Conservation (phyloP, 2,888 invertebrate species). For the Lucinisca nassula region DNA sequence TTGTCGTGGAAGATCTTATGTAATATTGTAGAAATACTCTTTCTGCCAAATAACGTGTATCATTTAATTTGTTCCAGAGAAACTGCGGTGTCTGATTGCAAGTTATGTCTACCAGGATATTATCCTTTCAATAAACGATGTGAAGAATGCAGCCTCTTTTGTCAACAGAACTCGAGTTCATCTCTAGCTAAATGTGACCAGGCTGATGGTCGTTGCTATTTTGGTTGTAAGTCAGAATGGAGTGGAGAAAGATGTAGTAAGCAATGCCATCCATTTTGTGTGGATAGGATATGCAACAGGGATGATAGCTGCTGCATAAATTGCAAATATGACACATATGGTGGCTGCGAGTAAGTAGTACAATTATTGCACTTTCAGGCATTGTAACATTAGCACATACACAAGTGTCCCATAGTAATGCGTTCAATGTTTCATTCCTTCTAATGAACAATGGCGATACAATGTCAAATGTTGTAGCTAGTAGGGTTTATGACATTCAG, state of each 20-base stretch:
- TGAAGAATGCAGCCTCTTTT: not conserved
- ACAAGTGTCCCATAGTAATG: too few species aligned
- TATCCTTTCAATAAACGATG: not conserved
- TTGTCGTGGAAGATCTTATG: too few species aligned
- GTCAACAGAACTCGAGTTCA: not conserved
- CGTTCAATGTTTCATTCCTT: too few species aligned
- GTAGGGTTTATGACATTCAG: too few species aligned
- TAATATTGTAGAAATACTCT: too few species aligned
- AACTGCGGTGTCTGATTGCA: too few species aligned
- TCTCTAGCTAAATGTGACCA: not conserved
- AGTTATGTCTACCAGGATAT: not conserved
- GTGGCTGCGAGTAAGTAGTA: not conserved
- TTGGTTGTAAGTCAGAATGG: not conserved
- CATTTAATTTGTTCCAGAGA: too few species aligned
- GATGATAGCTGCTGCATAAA: not conserved
- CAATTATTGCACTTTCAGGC: too few species aligned
- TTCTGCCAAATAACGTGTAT: too few species aligned
- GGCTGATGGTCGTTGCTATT: not conserved
- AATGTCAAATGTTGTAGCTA: too few species aligned
- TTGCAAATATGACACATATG: not conserved
- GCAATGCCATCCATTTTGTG: not conserved
- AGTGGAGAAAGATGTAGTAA: not conserved
- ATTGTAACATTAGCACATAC: too few species aligned
- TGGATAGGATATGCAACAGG: not conserved
- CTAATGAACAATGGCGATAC: too few species aligned